Conservation (phyloP, 2,888 invertebrate genomes). For the Eugnorisma glareosa region DNA sequence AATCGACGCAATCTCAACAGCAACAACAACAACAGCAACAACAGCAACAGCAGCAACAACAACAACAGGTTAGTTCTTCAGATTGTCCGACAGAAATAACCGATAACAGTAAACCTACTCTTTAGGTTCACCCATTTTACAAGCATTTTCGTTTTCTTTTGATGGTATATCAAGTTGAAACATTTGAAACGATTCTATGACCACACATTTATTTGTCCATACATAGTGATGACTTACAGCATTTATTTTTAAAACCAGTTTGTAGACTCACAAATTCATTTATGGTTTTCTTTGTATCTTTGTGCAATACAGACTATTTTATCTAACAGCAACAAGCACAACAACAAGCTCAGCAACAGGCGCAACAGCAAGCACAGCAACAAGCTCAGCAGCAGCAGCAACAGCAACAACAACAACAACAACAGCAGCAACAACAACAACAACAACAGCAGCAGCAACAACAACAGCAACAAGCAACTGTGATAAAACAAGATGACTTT, state of each 20-base stretch:
- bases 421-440: slow-evolving; percentile 80
- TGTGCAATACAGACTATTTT: neutral
- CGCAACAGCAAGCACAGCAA: slow-evolving; percentile 81
- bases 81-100: neutral
- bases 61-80: slow-evolving; percentile 63
- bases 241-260: neutral
- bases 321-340: slow-evolving; percentile 73
- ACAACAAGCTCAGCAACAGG: slow-evolving; percentile 72
- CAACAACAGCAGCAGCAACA: too few relatives aligned
- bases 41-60: slow-evolving; percentile 78
- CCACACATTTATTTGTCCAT: neutral
- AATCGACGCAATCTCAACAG: slow-evolving; percentile 82
- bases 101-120: neutral
- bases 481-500: slow-evolving; percentile 89
- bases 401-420: slow-evolving; percentile 80
- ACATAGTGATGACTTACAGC: neutral
- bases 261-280: neutral
- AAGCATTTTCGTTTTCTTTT: neutral
- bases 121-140: neutral
- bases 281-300: neutral
- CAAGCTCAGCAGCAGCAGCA: slow-evolving; percentile 81
- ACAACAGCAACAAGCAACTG: slow-evolving; percentile 83
- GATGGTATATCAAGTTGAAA: neutral
- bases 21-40: slow-evolving; percentile 78
- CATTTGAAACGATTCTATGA: neutral